Percentiles rank a stretch among this genome's conserved stretches.
These are phyloP conservation scores for Oryzias sinensis DNA, from an alignment of 2,797 vertebrate species.

Conservation along the genomic window DNA sequence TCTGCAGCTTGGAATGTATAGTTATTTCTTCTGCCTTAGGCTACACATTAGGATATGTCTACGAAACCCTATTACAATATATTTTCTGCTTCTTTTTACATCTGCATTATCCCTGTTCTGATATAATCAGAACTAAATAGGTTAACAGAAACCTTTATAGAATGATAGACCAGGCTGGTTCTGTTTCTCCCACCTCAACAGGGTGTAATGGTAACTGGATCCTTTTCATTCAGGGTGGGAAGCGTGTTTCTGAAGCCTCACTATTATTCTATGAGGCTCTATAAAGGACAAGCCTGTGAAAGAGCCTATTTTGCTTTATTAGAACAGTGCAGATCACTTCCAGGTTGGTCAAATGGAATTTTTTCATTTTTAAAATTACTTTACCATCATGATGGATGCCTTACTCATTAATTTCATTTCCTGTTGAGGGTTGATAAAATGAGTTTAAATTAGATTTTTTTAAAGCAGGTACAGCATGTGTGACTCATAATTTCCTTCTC, in stretches of 20 bases:
- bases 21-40: conserved; percentile 51
- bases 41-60: conserved; percentile 3
- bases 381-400: background rate
- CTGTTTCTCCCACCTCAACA: conserved; percentile 15
- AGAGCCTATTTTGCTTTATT: conserved; percentile 38
- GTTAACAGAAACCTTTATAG: conserved; percentile 14
- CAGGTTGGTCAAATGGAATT: conserved; percentile 18
- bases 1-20: conserved; percentile 55
- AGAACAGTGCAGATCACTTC: conserved; percentile 22
- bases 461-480: background rate
- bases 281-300: conserved; percentile 36
- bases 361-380: background rate
- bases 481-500: conserved; percentile 19
- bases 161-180: conserved; percentile 6
- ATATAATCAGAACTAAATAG: conserved; percentile 12
- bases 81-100: background rate
- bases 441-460: too few relatives aligned
- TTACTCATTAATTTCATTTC: too few relatives aligned
- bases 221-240: conserved; percentile 36
- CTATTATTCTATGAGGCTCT: conserved; percentile 43
- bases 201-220: conserved; percentile 55
- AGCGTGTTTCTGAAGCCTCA: conserved; percentile 27
- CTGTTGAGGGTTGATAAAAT: too few relatives aligned
- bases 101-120: background rate
- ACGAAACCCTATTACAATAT: background rate